These are phyloP conservation scores for Spinibarbus caldwelli DNA, from an alignment of 2,797 vertebrate genomes.

Conservation along the genomic window DNA sequence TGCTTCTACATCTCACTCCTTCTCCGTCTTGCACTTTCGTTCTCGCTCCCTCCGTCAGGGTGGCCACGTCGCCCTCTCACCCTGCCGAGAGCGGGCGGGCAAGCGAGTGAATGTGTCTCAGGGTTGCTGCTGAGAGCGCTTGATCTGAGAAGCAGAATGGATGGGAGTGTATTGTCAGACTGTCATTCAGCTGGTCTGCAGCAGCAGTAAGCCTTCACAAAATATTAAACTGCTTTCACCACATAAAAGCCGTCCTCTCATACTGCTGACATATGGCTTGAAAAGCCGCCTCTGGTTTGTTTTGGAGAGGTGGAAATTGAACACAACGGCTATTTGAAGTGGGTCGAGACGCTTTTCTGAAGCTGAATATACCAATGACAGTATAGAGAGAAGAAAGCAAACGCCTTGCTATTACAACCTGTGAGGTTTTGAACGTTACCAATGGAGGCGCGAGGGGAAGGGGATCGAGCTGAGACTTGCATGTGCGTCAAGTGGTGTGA, in stretches of 20 bases:
- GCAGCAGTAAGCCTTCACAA: constrained; percentile 54
- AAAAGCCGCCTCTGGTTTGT: constrained; percentile 59
- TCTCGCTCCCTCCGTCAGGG: constrained; percentile 12
- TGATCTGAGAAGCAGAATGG: constrained; percentile 51
- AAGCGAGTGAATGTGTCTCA: constrained; percentile 39
- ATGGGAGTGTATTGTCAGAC: constrained; percentile 55
- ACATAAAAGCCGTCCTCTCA: constrained; percentile 55
- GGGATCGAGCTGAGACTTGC: constrained; percentile 19
- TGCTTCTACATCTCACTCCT: constrained; percentile 37
- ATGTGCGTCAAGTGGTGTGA: constrained; percentile 20
- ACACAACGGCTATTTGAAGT: constrained; percentile 62
- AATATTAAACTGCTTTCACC: constrained; percentile 60
- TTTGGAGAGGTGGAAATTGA: constrained; percentile 61
- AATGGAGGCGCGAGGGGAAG: not conserved
- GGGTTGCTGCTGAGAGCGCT: constrained; percentile 43
- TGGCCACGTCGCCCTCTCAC: constrained; percentile 50
- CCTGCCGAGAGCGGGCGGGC: constrained; percentile 11
- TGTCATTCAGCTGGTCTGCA: constrained; percentile 49
- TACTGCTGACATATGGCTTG: constrained; percentile 56
- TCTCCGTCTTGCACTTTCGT: constrained; percentile 1
- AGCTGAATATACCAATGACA: constrained; percentile 49
- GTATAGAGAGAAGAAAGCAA: constrained; percentile 45
- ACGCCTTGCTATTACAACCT: constrained; percentile 32
- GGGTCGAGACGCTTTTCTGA: constrained; percentile 48
- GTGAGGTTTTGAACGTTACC: constrained; percentile 45